These are phyloP conservation scores for Phoronis australis DNA, from an alignment of 2,888 invertebrate species.

Conservation along the genomic window DNA sequence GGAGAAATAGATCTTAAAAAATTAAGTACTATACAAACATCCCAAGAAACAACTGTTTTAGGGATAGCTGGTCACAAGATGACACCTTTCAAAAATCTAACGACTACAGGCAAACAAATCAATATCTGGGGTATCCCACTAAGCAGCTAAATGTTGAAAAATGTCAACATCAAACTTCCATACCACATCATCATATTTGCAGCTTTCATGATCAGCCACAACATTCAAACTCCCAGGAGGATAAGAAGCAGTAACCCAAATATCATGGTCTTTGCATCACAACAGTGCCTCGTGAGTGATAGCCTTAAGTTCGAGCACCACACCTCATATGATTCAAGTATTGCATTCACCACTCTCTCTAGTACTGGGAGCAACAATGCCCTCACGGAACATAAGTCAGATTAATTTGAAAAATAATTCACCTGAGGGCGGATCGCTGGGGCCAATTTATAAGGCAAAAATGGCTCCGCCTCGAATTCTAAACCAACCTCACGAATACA, in stretches of 20 bases:
- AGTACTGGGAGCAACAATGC: too few species aligned
- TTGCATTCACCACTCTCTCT: not conserved
- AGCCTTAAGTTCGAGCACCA: not conserved
- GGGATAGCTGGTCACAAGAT: slow-evolving; percentile 3
- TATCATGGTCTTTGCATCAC: slow-evolving; percentile 2
- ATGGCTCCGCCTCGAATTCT: too few species aligned
- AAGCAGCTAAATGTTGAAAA: not conserved
- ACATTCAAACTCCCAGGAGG: slow-evolving; percentile 4
- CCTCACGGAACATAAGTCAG: too few species aligned
- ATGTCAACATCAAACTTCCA: too few species aligned
- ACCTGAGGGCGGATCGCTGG: too few species aligned
- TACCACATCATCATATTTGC: slow-evolving; percentile 1
- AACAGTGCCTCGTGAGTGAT: slow-evolving; percentile 2
- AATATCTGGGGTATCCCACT: not conserved
- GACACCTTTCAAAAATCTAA: slow-evolving; percentile 13
- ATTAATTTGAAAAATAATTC: too few species aligned
- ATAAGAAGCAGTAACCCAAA: slow-evolving; percentile 1
- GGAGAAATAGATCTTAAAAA: slow-evolving; percentile 1
- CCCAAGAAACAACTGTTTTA: slow-evolving; percentile 6
- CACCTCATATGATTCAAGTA: slow-evolving; percentile 4
- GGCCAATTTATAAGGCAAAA: too few species aligned
- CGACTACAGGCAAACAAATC: slow-evolving; percentile 6
- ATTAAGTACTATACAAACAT: slow-evolving; percentile 8
- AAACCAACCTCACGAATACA: too few species aligned
- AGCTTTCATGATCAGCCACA: slow-evolving; percentile 2